Base-by-base conservation (phyloP, 2,113 vertebrate species). In the Atherinomorus stipes region DNA sequence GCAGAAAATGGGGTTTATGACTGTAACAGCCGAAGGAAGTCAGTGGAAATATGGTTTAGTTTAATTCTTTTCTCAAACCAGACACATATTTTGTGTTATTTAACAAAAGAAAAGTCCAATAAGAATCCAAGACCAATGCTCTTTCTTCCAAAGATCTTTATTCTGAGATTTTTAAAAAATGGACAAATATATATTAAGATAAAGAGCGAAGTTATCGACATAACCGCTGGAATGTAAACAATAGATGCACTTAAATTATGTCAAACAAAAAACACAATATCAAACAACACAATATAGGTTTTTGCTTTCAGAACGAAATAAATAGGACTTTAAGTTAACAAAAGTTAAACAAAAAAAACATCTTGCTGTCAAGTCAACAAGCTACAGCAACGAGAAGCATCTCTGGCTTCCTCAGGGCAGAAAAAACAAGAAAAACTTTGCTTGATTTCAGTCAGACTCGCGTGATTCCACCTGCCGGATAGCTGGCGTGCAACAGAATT, bases 251-350 rank as follows among this genome's bases (percentile, higher is more conserved):
- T 93, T 93, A 94, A 93, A 92, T 94, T 92, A 94, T 82, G 82
- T 86, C 22, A 69, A 89, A 89, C 68, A 81, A 71, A 68, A 80
- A 81, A 84, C 61, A 83, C 57, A 83, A 70, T 67, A 89, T 80
- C 66, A 87, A 88, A 87, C 70, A 86, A 82, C 88, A 89, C 77
- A 85, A 91, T 88, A 93, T 77, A 90, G 53, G 74, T 83, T 91
- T 44, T 85, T 44, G 72, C 81, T 88, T 88, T 64, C 18, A 91
- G 82, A 87, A 90, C 47, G 58, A 91, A 93, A 94, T 94, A 94
- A 94, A 95, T 94, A 93, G 49, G 76, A 88, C 80, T 82, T 94
- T 94, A 93, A 95, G 85, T 94, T 93, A 93, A 93, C 87, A 91
- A 91, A 86, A 84, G 81, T 84, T 79, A 31, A 50, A 26, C 6